Conservation (phyloP, 2,888 invertebrate species). For the Druceiella hillmani region DNA sequence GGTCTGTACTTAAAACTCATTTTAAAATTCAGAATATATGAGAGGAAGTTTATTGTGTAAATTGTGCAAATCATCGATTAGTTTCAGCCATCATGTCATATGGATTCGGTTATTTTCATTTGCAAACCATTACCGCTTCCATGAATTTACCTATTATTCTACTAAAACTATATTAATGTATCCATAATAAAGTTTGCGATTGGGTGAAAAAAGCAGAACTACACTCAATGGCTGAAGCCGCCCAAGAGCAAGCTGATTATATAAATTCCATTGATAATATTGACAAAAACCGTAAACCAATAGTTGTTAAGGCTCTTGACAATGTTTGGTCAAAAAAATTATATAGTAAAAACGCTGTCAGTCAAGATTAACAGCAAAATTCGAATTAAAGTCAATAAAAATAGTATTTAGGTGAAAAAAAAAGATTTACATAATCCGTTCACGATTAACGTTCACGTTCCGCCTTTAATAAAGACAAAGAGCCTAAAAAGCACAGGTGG, state of each 20-base stretch:
- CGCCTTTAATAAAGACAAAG: too few species aligned
- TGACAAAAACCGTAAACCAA: conserved; percentile 10
- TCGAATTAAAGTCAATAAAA: too few species aligned
- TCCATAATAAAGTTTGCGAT: conserved; percentile 10
- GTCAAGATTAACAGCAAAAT: too few species aligned
- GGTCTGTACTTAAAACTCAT: conserved; percentile 11
- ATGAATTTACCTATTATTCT: conserved; percentile 5
- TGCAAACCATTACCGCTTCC: conserved; percentile 6
- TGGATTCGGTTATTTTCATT: conserved; percentile 8
- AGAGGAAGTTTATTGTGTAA: background rate
- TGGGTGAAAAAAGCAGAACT: conserved; percentile 13
- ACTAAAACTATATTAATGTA: conserved; percentile 1
- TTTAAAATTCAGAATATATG: conserved; percentile 10
- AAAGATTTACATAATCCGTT: background rate
- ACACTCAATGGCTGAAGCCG: conserved; percentile 8
- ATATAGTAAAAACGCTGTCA: conserved; percentile 9
- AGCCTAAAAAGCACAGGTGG: too few species aligned
- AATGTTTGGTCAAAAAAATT: conserved; percentile 12
- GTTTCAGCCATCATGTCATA: conserved; percentile 7
- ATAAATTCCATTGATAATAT: conserved; percentile 10
- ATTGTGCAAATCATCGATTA: conserved; percentile 7
- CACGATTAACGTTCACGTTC: conserved; percentile 10
- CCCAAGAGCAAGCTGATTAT: conserved; percentile 10
- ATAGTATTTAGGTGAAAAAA: background rate
- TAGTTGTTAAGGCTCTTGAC: conserved; percentile 10